phyloP scores from a whole-genome alignment of 2,797 vertebrate genomes.

The Sebastiscus tertius region DNA sequence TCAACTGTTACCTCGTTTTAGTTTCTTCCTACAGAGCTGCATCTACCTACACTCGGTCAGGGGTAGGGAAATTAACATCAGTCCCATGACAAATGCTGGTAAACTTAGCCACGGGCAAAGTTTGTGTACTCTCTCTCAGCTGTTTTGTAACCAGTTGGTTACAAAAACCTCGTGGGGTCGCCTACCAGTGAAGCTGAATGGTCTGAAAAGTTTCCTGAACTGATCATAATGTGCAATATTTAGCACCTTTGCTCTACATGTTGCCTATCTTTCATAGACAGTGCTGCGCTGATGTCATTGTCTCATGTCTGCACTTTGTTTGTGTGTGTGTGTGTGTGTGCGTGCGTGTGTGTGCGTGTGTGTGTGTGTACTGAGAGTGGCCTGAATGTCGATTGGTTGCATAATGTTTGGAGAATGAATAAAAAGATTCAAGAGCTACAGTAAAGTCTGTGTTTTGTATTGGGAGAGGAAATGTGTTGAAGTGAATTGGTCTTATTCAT shows the following conservation, averaged over 20 bases:
- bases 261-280: constrained; percentile 68
- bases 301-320: constrained; percentile 70
- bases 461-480: neutral
- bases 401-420: constrained; percentile 58
- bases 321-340: constrained; percentile 12
- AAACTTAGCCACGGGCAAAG: neutral
- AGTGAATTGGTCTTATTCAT: neutral
- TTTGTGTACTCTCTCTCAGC: constrained; percentile 10
- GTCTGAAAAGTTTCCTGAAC: constrained; percentile 52
- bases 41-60: constrained; percentile 53
- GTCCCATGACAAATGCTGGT: constrained; percentile 47
- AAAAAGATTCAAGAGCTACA: constrained; percentile 43
- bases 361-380: neutral
- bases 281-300: constrained; percentile 61
- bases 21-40: constrained; percentile 36
- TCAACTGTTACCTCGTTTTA: constrained; percentile 78
- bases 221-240: constrained; percentile 89
- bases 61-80: constrained; percentile 32
- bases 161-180: neutral
- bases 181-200: constrained; percentile 46
- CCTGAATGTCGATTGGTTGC: constrained; percentile 49
- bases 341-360: constrained; percentile 19
- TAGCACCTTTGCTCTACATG: constrained; percentile 70
- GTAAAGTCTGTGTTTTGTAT: neutral
- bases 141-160: constrained; percentile 11